Evolutionary conservation across 1,140 invertebrate species (phyloP).

Genomic region (Oscheius sp.): DNA sequence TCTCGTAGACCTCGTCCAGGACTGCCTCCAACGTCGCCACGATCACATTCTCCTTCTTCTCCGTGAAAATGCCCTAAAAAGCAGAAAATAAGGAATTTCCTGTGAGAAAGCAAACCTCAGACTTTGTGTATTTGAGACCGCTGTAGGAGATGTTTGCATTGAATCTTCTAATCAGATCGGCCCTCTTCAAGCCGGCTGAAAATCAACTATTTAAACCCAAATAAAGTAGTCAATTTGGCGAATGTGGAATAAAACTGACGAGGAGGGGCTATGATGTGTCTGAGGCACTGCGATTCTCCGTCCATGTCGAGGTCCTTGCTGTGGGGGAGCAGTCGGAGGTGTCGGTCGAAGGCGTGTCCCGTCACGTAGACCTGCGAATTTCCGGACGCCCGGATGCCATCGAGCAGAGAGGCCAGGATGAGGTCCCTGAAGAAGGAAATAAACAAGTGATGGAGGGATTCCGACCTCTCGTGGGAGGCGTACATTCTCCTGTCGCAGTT

Average conservation of each 20-base stretch:
- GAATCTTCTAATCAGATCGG: slow-evolving; percentile 77
- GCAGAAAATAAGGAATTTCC: slow-evolving; percentile 61
- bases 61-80: slow-evolving; percentile 81
- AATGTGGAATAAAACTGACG: slow-evolving; percentile 52
- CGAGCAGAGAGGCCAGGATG: slow-evolving; percentile 85
- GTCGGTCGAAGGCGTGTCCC: slow-evolving; percentile 71
- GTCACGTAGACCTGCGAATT: slow-evolving; percentile 73
- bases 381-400: slow-evolving; percentile 90
- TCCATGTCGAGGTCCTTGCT: slow-evolving; percentile 87
- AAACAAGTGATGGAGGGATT: slow-evolving; percentile 24
- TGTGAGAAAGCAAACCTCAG: slow-evolving; percentile 78
- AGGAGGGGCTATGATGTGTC: slow-evolving; percentile 75
- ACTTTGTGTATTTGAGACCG: slow-evolving; percentile 86
- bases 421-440: slow-evolving; percentile 75
- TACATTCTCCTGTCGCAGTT: slow-evolving; percentile 84
- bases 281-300: slow-evolving; percentile 80
- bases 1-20: slow-evolving; percentile 66
- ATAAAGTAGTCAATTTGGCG: no score
- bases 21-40: slow-evolving; percentile 75
- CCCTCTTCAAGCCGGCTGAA: slow-evolving; percentile 70
- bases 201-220: background rate
- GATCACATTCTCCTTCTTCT: slow-evolving; percentile 97
- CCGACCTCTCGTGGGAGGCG: slow-evolving; percentile 32
- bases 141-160: slow-evolving; percentile 97
- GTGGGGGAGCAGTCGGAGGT: slow-evolving; percentile 82